Evolutionary conservation across 1,140 invertebrate genomes (phyloP), one percentile per base, ranked within the genome.

Genomic region (Sarcophaga bullata): DNA sequence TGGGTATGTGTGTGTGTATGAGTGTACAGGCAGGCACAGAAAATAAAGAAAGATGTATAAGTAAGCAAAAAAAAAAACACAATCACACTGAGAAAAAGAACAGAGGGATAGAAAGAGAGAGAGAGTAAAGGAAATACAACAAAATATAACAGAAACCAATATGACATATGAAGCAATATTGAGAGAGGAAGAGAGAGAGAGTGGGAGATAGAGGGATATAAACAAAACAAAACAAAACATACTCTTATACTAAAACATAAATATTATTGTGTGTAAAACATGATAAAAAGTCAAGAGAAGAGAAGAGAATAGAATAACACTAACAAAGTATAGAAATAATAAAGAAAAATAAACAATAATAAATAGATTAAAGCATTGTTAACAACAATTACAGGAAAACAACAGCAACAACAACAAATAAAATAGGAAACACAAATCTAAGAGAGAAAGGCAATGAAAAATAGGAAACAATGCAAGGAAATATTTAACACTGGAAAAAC

Each of bases 41-140:
- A 73, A 46, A 50, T 50, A 17, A 75, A 37, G n/a, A 68, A 81
- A 46, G 73, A 78, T 72, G 37, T 48, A 81, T 72, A 73, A 81
- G 49, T 11, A 10, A 82, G 62, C 62, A 80, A 9, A 0, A 46
- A 48, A 10, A 80, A 52, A 17, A 82, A 58, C 49, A 80, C 19
- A 54, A 10, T 5, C 11, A 13, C 8, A 52, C 49, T 54, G 49
- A 25, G 7, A 17, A 15, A 76, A 13, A 7, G n/a, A 11, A 47
- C 7, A 6, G 6, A 7, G 19, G 46, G 54, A 84, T 83, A 81
- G 83, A 54, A 10, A 81, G 52, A 50, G 46, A 15, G 46, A 15
- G n/a, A 85, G 58, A 83, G 19, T 15, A 62, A 7, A 62, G 58
- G 25, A 37, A 37, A 37, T 4, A 37, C 4, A 37, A 37, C 25